Evolutionary conservation across 2,113 vertebrate genomes (phyloP).

Genomic region (Ovis canadensis): DNA sequence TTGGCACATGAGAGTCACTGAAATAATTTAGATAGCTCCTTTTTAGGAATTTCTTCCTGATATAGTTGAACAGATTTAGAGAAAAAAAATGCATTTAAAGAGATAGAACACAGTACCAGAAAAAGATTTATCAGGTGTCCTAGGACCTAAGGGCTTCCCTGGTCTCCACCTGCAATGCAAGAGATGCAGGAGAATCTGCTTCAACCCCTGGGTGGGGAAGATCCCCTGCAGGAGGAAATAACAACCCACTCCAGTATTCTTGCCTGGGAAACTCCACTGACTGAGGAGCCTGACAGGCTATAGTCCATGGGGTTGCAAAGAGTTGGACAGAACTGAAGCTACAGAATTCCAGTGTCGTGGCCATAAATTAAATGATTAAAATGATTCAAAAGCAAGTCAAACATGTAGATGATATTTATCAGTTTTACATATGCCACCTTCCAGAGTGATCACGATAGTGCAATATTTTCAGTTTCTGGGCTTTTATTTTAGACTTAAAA

Average conservation of each 20-base stretch:
- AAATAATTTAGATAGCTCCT: background rate
- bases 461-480: constrained; percentile 34
- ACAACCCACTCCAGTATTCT: background rate
- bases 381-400: background rate
- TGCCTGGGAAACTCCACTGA: background rate
- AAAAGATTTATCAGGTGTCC: background rate
- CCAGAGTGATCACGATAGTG: constrained; percentile 14
- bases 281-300: background rate
- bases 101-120: background rate
- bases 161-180: background rate
- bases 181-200: background rate
- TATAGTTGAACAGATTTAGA: background rate
- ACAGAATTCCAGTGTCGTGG: background rate
- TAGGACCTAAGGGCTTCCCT: background rate
- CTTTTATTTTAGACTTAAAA: constrained; percentile 58
- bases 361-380: background rate
- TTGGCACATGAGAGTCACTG: background rate
- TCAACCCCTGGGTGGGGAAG: background rate
- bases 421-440: constrained; percentile 6
- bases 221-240: background rate
- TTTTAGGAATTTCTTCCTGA: background rate
- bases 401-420: background rate
- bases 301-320: background rate
- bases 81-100: background rate
- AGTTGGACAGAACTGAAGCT: background rate